Base-by-base conservation (phyloP, 2,888 invertebrate species). In the Reticulitermes lucifugus region DNA sequence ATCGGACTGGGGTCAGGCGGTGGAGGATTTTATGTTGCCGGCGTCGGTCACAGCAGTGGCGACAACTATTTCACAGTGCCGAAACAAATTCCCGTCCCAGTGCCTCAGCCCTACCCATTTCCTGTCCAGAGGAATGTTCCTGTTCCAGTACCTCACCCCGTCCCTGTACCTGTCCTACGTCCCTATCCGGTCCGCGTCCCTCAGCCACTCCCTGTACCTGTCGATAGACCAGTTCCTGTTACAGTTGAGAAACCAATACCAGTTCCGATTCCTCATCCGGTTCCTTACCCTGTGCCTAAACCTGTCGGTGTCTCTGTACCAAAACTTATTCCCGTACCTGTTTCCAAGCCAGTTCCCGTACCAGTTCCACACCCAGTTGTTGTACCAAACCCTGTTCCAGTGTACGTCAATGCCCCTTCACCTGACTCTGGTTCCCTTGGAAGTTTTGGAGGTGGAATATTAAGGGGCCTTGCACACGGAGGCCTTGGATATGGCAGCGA, bases 71-170 rank as follows among this genome's bases (percentile, higher is more conserved):
- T 65, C n/a, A n/a, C 65, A 65, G 65, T 65, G n/a, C n/a, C 65
- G 41, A 41, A 60, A 92, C 65, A 65, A 86, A 90, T 92, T 75
- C 90, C 91, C 80, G 91, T 93, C 2, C 92, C 92, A 12, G 90
- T 92, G n/a, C 91, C 92, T 2, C 92, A 93, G 85, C 92, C 93
- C 41, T 92, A 92, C 75, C 91, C 93, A 29, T 92, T 92, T 14
- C 89, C 91, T 25, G 92, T 93, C 65, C 92, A 92, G 87, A 92
- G 92, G 85, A 91, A 91, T 84, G 90, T 92, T n/a, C 91, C 92
- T 29, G 91, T 92, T 14, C 91, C 92, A 2, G 90, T 90, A 22
- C 90, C 90, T 73, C 90, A 90, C 55, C 89, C 90, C 70, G 90
- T 92, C 83, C 87, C 90, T 18, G 91, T 92, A 70, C 92, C 92